Evolutionary conservation across 2,113 vertebrate genomes (phyloP).

Genomic region (Hippocampus barbouri): DNA sequence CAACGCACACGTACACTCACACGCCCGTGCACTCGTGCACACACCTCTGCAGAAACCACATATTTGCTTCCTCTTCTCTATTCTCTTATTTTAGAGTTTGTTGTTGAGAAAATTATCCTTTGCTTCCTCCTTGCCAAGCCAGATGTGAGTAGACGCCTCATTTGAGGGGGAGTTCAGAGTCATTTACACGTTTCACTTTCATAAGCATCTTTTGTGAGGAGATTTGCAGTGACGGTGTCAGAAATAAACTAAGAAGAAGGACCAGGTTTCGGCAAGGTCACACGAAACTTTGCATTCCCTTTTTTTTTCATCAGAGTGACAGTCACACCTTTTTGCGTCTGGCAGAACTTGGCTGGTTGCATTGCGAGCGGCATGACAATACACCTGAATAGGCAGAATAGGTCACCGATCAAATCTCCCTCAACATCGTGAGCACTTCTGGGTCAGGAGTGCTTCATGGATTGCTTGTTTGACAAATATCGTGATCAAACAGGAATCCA

Average conservation of each 20-base stretch:
- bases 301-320: background rate
- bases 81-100: conserved; percentile 64
- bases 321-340: background rate
- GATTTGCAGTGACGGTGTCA: background rate
- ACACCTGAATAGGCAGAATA: background rate
- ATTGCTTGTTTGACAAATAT: background rate
- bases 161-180: conserved; percentile 9
- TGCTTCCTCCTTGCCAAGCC: conserved; percentile 64
- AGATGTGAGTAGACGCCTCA: conserved; percentile 54
- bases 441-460: background rate
- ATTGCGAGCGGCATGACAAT: background rate
- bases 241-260: background rate
- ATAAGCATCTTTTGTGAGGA: background rate
- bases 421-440: too few species aligned
- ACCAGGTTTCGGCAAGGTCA: background rate
- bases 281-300: conserved; percentile 6
- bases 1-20: conserved; percentile 6
- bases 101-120: conserved; percentile 57
- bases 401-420: too few species aligned
- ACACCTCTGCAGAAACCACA: conserved; percentile 45
- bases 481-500: background rate
- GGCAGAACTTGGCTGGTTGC: background rate
- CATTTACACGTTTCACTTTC: background rate
- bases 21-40: conserved; percentile 1
- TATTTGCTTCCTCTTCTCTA: conserved; percentile 59